A percentile compares a stretch with the other conserved stretches of the same genome.
Evolutionary conservation across 1,140 invertebrate genomes (phyloP).

Genomic region (Calosoma granatense): DNA sequence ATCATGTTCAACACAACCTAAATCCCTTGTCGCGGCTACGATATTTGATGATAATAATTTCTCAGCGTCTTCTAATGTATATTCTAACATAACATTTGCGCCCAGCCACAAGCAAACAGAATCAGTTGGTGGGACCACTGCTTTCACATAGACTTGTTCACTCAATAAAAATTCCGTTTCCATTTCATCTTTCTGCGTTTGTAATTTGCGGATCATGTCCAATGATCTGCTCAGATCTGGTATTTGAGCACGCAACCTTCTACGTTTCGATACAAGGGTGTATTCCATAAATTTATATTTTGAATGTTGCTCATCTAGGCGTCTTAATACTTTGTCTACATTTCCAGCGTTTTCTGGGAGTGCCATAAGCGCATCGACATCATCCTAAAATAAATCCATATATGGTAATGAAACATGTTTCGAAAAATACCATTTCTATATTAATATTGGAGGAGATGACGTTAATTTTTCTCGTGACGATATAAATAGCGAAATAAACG

Average conservation of each 20-base stretch:
- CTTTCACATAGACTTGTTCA: slow-evolving; percentile 90
- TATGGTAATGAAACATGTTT: slow-evolving; percentile 5
- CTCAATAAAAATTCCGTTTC: slow-evolving; percentile 90
- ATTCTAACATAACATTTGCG: slow-evolving; percentile 98
- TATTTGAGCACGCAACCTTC: slow-evolving; percentile 78
- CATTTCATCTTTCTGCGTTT: slow-evolving; percentile 67
- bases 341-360: slow-evolving; percentile 66
- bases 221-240: slow-evolving; percentile 87
- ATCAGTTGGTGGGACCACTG: slow-evolving; percentile 79
- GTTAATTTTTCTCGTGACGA: no score
- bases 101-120: slow-evolving; percentile 97
- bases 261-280: slow-evolving; percentile 73
- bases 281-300: slow-evolving; percentile 98
- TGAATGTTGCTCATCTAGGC: slow-evolving; percentile 81
- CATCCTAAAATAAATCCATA: slow-evolving; percentile 58
- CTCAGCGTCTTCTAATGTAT: slow-evolving; percentile 86
- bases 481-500: not conserved
- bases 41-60: slow-evolving; percentile 80
- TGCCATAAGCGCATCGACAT: slow-evolving; percentile 90
- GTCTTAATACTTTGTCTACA: slow-evolving; percentile 73
- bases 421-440: not conserved
- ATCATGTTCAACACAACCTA: slow-evolving; percentile 80
- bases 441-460: not conserved
- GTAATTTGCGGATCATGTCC: slow-evolving; percentile 85
- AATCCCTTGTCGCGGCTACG: slow-evolving; percentile 72